Percentiles rank a stretch among this genome's conserved stretches.
phyloP scores from a whole-genome alignment of 1,140 invertebrate species.

The Acarapis woodi region DNA sequence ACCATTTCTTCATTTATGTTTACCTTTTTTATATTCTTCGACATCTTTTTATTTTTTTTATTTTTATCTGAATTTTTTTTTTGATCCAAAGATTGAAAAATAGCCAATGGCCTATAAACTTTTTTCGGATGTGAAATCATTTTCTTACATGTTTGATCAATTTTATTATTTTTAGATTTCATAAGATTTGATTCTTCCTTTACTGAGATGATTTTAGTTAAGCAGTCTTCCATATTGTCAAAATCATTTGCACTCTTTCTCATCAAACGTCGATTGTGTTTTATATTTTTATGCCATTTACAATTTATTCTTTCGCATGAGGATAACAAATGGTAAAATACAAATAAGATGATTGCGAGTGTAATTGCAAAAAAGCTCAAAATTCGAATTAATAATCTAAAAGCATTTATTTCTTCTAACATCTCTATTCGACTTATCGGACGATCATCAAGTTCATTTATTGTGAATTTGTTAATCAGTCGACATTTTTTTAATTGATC shows the following conservation, averaged over 20 bases:
- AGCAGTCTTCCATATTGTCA: neutral
- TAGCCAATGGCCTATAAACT: too few relatives aligned
- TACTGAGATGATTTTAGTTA: neutral
- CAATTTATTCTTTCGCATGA: neutral
- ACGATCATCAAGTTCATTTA: neutral
- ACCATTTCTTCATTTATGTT: too few relatives aligned
- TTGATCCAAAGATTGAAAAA: too few relatives aligned
- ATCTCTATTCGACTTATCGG: slow-evolving; percentile 2
- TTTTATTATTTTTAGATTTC: too few relatives aligned
- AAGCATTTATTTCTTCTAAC: slow-evolving; percentile 1
- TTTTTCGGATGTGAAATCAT: neutral
- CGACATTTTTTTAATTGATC: slow-evolving; percentile 1
- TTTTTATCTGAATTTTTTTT: too few relatives aligned
- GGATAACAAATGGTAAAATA: slow-evolving; percentile 7
- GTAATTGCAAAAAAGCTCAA: neutral
- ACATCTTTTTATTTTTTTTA: too few relatives aligned
- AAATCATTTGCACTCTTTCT: too few relatives aligned
- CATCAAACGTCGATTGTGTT: neutral
- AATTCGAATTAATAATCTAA: slow-evolving; percentile 6
- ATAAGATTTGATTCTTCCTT: neutral
- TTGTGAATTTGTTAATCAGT: slow-evolving; percentile 7
- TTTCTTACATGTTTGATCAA: neutral
- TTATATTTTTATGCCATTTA: neutral
- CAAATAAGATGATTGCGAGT: slow-evolving; percentile 1
- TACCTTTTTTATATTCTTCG: too few relatives aligned